Evolutionary conservation across 2,888 invertebrate genomes (phyloP), one percentile per base, ranked within the genome.

Genomic region (Drosophila neotestacea): DNA sequence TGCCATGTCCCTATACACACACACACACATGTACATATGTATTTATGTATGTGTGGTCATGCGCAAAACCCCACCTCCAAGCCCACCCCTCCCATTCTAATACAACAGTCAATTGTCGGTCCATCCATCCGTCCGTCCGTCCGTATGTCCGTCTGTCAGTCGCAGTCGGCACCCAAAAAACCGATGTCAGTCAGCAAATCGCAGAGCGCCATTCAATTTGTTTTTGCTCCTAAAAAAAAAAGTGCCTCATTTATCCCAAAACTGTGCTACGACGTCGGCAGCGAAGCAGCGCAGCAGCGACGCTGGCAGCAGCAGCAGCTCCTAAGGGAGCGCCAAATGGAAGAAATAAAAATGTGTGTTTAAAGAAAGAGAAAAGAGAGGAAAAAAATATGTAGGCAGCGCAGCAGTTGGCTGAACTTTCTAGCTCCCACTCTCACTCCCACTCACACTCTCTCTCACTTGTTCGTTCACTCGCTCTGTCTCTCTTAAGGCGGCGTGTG

Each of bases 151-250:
- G 55, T 22, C 32, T 32, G 32, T 62, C 68, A 38, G 65, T 65
- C 64, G 70, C 55, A 59, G 70, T 73, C 70, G 77, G 69, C 70
- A 56, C 64, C 77, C 77, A 67, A 62, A 63, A 38, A 59, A 27
- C 51, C 69, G 62, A 69, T 66, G 81, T 62, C 59, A 48, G 71
- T 55, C 80, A 72, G 74, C 83, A 84, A 83, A 84, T 83, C 84
- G 86, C 84, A 83, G 71, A 51, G 70, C 83, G 61, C 64, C 70
- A 70, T 68, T 56, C 71, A 68, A 79, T 70, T 84, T 44, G 42
- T 47, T 38, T 28, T 62, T 79, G 79, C 83, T 83, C 84, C 83
- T 86, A 84, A 79, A 68, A 58, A 64, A 22, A 22, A 22, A 22
- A 22, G 22, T 22, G 3, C 22, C 22, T 22, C 22, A 22, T 22